A percentile compares a stretch with the other conserved stretches of the same genome.
These are phyloP conservation scores for Microctenopoma lineatum DNA, from an alignment of 2,797 vertebrate genomes.

Conservation along the genomic window DNA sequence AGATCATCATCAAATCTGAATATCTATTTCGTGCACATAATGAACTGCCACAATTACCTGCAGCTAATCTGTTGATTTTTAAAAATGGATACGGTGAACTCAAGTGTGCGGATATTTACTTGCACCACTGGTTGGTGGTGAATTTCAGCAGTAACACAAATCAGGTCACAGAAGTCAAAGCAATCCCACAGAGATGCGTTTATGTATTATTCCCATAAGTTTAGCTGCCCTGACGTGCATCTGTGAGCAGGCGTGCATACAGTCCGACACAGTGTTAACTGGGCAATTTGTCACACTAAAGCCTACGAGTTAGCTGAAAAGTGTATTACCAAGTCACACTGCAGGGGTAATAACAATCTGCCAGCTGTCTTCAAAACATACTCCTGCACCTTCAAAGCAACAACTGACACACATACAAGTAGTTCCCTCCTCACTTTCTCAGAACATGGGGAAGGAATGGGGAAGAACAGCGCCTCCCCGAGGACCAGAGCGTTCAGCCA, in stretches of 20 bases:
- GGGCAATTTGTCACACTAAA: slow-evolving; percentile 20
- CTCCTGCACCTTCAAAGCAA: slow-evolving; percentile 42
- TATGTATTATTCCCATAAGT: background rate
- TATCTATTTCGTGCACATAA: too few relatives aligned
- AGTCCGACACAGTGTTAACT: slow-evolving; percentile 17
- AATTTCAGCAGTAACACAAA: background rate
- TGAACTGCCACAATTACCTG: too few relatives aligned
- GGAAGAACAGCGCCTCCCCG: slow-evolving; percentile 51
- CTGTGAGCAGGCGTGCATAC: slow-evolving; percentile 6
- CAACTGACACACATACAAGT: slow-evolving; percentile 25
- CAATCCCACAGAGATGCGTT: background rate
- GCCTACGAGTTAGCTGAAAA: slow-evolving; percentile 11
- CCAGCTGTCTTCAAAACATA: slow-evolving; percentile 25
- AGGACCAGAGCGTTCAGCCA: slow-evolving; percentile 47
- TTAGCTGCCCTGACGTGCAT: too few relatives aligned
- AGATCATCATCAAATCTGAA: too few relatives aligned
- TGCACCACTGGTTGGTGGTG: background rate
- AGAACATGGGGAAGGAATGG: slow-evolving; percentile 15
- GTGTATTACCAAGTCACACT: background rate
- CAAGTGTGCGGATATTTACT: too few relatives aligned
- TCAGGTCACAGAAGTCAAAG: background rate
- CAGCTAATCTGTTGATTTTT: too few relatives aligned
- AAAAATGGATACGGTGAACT: too few relatives aligned
- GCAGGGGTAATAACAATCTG: slow-evolving; percentile 13
- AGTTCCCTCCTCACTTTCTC: slow-evolving; percentile 10